These are phyloP conservation scores for Torymus auratus DNA, from an alignment of 2,888 invertebrate genomes.

Conservation along the genomic window DNA sequence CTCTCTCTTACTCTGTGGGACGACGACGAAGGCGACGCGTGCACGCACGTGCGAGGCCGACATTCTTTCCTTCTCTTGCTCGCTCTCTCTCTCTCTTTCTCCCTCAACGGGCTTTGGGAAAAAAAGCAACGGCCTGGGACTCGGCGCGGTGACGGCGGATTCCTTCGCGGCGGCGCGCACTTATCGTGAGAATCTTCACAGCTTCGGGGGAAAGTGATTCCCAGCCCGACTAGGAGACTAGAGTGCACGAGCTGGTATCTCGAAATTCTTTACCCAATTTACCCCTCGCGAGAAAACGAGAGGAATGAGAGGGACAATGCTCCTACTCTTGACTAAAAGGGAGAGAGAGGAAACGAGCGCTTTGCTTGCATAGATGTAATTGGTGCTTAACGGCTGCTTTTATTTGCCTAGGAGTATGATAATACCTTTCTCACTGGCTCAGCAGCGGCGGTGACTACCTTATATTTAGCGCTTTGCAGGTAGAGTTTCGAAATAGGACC, in stretches of 20 bases:
- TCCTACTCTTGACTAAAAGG: neutral
- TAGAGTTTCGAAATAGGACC: no score
- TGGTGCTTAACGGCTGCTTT: no score
- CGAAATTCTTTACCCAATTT: constrained; percentile 45
- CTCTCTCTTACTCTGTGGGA: neutral
- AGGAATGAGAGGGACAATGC: neutral
- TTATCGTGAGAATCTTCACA: constrained; percentile 72
- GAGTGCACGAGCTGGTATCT: constrained; percentile 52
- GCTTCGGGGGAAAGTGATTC: constrained; percentile 74
- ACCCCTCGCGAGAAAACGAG: constrained; percentile 48
- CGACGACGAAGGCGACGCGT: constrained; percentile 19
- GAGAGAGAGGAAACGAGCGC: no score
- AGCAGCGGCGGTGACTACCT: no score
- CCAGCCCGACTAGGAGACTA: constrained; percentile 73
- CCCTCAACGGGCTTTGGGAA: neutral
- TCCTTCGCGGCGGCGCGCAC: constrained; percentile 15
- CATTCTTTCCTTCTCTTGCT: neutral
- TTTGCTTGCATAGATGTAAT: no score
- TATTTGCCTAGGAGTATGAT: no score
- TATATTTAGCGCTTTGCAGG: no score
- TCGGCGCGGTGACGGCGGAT: neutral
- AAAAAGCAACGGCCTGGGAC: neutral
- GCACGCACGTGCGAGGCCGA: neutral
- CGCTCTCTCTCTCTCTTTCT: constrained; percentile 7
- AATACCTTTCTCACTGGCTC: no score